phyloP scores from a whole-genome alignment of 2,113 vertebrate genomes.

The Istiophorus platypterus region DNA sequence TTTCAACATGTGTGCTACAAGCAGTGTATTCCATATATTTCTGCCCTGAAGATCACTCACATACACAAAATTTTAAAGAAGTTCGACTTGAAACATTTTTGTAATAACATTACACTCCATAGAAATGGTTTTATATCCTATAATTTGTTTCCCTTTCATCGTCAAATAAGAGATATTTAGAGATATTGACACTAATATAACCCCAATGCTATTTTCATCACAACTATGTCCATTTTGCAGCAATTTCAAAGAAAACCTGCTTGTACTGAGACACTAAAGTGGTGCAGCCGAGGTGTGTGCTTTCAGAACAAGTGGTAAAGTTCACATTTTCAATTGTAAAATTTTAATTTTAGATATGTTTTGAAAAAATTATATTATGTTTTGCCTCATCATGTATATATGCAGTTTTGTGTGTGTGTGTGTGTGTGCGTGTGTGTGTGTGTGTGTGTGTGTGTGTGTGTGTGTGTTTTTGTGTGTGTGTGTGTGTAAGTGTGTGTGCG shows the following conservation, averaged over 20 bases:
- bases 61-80: conserved; percentile 36
- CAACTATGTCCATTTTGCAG: background rate
- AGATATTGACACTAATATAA: background rate
- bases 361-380: too few relatives aligned
- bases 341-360: too few relatives aligned
- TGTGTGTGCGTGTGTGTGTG: too few relatives aligned
- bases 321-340: background rate
- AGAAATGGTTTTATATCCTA: background rate
- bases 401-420: too few relatives aligned
- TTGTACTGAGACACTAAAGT: background rate
- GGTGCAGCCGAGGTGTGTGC: background rate
- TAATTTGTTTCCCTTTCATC: conserved; percentile 28
- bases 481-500: too few relatives aligned
- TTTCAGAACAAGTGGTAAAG: background rate
- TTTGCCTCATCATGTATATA: too few relatives aligned
- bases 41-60: conserved; percentile 54
- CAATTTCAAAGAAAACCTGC: background rate
- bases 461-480: too few relatives aligned
- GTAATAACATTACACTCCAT: conserved; percentile 31
- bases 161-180: conserved; percentile 27
- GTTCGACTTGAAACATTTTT: conserved; percentile 49
- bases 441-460: too few relatives aligned
- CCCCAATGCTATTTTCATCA: background rate
- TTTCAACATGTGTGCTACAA: conserved; percentile 75
- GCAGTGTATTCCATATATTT: conserved; percentile 56